Evolutionary conservation across 2,797 vertebrate genomes (phyloP).

Genomic region (Luscinia megarhynchos): DNA sequence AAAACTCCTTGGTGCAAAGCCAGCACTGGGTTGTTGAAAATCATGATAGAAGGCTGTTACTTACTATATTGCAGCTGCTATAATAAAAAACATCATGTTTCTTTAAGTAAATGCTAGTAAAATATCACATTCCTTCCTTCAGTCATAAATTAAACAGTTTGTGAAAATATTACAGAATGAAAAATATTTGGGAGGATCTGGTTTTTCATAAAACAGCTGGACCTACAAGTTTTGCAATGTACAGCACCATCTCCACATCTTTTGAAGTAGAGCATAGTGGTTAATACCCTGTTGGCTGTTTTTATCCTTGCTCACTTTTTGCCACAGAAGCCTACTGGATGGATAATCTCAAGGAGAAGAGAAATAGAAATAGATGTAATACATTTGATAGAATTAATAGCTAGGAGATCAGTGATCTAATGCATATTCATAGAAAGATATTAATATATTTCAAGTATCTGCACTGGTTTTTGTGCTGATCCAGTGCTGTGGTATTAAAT

Average conservation of each 20-base stretch:
- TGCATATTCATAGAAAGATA: background rate
- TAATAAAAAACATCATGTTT: background rate
- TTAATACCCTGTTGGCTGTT: background rate
- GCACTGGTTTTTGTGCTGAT: background rate
- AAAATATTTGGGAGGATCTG: constrained; percentile 37
- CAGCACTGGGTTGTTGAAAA: constrained; percentile 7
- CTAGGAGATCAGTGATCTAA: background rate
- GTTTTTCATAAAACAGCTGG: background rate
- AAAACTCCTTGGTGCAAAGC: background rate
- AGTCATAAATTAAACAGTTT: constrained; percentile 25
- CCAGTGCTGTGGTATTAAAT: background rate
- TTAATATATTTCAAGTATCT: background rate
- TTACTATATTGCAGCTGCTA: constrained; percentile 38
- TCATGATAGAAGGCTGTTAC: background rate
- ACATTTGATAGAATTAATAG: background rate
- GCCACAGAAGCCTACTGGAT: background rate
- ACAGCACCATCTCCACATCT: background rate
- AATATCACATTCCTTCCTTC: constrained; percentile 44
- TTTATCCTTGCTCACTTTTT: background rate
- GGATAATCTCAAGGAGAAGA: background rate
- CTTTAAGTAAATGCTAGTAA: constrained; percentile 37
- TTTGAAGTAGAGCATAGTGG: background rate
- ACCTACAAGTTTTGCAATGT: background rate
- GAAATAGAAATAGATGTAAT: background rate
- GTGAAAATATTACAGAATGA: constrained; percentile 29